Conservation (phyloP, 2,888 invertebrate species). For the Dicranocentrus wangi region DNA sequence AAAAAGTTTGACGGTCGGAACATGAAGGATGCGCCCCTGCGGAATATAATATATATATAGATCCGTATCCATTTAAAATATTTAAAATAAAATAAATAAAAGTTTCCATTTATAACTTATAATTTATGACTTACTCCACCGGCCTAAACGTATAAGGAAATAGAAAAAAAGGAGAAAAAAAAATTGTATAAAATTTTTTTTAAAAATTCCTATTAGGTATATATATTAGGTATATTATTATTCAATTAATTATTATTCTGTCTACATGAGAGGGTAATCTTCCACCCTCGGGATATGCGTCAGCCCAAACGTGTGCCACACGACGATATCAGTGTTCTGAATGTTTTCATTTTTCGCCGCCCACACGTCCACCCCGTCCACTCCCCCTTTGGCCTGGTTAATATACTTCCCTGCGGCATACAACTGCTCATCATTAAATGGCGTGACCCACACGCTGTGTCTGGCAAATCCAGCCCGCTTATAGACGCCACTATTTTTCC, state of each 20-base stretch:
- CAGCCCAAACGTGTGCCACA: constrained; percentile 70
- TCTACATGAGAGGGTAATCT: constrained; percentile 64
- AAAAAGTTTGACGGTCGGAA: constrained; percentile 50
- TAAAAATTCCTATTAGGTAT: too few species aligned
- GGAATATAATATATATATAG: constrained; percentile 19
- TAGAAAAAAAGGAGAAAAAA: too few species aligned
- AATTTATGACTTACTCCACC: constrained; percentile 34
- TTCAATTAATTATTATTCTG: too few species aligned
- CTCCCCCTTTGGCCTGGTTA: constrained; percentile 65
- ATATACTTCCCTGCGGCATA: constrained; percentile 64
- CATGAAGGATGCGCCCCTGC: constrained; percentile 45
- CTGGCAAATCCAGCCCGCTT: constrained; percentile 68
- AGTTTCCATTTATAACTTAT: neutral
- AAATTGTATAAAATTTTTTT: too few species aligned
- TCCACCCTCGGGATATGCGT: constrained; percentile 70
- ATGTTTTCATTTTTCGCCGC: constrained; percentile 59
- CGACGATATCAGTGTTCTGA: constrained; percentile 67
- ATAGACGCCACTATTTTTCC: constrained; percentile 62
- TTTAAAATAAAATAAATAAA: constrained; percentile 1
- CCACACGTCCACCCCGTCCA: constrained; percentile 64
- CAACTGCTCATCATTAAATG: constrained; percentile 61
- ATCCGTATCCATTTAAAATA: neutral
- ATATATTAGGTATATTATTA: too few species aligned
- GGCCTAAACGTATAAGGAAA: too few species aligned
- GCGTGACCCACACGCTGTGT: constrained; percentile 68